Percentiles rank a stretch among this genome's conserved stretches.
These are phyloP conservation scores for Oostethus manadensis DNA, from an alignment of 2,113 vertebrate genomes.

Conservation along the genomic window DNA sequence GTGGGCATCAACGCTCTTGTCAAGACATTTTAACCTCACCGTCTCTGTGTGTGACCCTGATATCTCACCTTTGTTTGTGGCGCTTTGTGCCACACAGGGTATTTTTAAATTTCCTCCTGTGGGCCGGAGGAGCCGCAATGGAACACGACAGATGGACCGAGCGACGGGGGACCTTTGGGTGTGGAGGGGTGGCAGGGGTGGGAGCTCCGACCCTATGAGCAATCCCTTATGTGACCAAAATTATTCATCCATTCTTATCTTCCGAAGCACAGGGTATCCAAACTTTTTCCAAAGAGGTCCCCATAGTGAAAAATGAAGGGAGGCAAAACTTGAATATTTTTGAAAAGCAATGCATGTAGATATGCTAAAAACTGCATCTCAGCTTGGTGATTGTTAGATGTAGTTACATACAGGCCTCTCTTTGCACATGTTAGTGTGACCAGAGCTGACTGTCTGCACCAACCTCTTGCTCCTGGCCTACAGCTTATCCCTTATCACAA, in stretches of 20 bases:
- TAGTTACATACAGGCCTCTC: no score
- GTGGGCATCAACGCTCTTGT: conserved; percentile 48
- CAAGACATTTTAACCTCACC: conserved; percentile 55
- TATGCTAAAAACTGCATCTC: no score
- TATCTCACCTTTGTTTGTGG: conserved; percentile 45
- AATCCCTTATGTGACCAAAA: conserved; percentile 49
- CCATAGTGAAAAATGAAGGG: no score
- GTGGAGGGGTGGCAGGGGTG: conserved; percentile 41
- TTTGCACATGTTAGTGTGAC: no score
- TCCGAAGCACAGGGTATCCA: no score
- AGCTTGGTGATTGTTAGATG: no score
- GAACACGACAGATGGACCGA: conserved; percentile 67
- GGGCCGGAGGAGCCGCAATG: conserved; percentile 29
- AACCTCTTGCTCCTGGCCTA: no score
- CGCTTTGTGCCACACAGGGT: conserved; percentile 39
- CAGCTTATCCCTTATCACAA: no score
- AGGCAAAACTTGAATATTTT: no score
- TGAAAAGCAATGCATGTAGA: no score
- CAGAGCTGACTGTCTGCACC: no score
- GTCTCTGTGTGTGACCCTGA: conserved; percentile 23
- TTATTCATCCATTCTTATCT: conserved; percentile 67
- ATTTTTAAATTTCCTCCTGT: conserved; percentile 39
- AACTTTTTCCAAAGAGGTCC: no score
- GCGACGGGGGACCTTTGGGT: conserved; percentile 53
- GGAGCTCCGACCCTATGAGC: conserved; percentile 48